Evolutionary conservation across 1,140 invertebrate genomes (phyloP), one percentile per base, ranked within the genome.

Genomic region (Schlechtendalia chinensis): DNA sequence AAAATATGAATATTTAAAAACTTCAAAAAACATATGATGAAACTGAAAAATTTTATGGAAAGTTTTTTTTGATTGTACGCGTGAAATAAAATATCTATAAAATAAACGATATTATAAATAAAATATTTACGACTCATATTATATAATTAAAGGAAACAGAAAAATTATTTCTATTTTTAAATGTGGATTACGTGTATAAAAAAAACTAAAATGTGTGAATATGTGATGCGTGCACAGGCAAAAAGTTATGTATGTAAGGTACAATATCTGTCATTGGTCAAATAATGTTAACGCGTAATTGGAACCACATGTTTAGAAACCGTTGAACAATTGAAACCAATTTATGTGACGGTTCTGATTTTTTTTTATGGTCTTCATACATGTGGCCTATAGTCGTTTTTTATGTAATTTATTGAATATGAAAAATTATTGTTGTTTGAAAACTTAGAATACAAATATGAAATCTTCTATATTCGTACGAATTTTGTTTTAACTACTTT

Each of bases 281-380:
- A 65, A 39, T 39, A 11, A 65, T 39, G n/a, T 4, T 14, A 65
- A 65, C 32, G 39, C 63, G 19, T 22, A 65, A 65, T 65, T 32
- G 32, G 63, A 12, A 65, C 32, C 63, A n/a, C 63, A 65, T 65
- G 32, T 65, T 65, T 65, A 12, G 63, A 45, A 65, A 22, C 32
- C 17, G 8, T 24, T 19, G 32, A 39, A 65, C n/a, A 65, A 65
- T 39, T n/a, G 63, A 4, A 29, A 45, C 32, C 27, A 39, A 65
- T 45, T 45, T 65, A 65, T 12, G 32, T 65, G 63, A 65, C 63
- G 32, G n/a, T 65, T 17, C 32, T 4, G 12, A 65, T 65, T 63
- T 63, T 39, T 29, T 39, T 17, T n/a, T 19, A 10, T 65, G 17
- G 29, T 65, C 19, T 63, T 12, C 1, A 4, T 45, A 6, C 10